Evolutionary conservation across 2,888 invertebrate species (phyloP).

Genomic region (Yponomeuta plumbellus): DNA sequence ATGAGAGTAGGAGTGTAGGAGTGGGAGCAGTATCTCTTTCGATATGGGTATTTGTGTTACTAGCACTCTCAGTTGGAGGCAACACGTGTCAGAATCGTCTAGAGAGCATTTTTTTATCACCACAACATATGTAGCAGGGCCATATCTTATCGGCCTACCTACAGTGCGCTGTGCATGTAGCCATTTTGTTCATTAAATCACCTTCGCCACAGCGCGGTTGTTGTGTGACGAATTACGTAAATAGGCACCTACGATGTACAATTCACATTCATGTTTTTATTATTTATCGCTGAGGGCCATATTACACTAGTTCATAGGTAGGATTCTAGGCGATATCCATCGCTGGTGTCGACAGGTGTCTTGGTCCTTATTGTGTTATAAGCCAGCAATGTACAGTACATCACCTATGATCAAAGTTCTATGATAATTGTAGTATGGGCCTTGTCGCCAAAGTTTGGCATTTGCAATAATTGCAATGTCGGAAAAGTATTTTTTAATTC

Average conservation of each 20-base stretch:
- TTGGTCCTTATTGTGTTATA: too few relatives aligned
- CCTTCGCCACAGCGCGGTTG: not conserved
- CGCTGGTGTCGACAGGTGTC: too few relatives aligned
- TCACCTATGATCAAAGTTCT: too few relatives aligned
- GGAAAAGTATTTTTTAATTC: too few relatives aligned
- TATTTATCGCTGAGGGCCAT: not conserved
- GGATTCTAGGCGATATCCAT: too few relatives aligned
- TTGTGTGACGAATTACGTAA: not conserved
- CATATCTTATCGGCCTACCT: not conserved
- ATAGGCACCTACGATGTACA: not conserved
- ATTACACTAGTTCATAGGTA: too few relatives aligned
- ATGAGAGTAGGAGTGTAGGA: not conserved
- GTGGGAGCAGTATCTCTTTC: not conserved
- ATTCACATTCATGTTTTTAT: not conserved
- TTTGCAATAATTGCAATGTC: too few relatives aligned
- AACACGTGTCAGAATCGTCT: not conserved
- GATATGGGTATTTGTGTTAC: not conserved
- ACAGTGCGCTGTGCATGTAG: slow-evolving; percentile 6
- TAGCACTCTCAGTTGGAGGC: slow-evolving; percentile 1
- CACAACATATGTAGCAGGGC: not conserved
- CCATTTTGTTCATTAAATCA: slow-evolving; percentile 11
- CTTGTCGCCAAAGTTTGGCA: too few relatives aligned
- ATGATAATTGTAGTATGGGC: too few relatives aligned
- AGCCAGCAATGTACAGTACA: too few relatives aligned
- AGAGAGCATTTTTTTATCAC: not conserved